phyloP scores from a whole-genome alignment of 2,888 invertebrate species.

The Frankliniella fusca region DNA sequence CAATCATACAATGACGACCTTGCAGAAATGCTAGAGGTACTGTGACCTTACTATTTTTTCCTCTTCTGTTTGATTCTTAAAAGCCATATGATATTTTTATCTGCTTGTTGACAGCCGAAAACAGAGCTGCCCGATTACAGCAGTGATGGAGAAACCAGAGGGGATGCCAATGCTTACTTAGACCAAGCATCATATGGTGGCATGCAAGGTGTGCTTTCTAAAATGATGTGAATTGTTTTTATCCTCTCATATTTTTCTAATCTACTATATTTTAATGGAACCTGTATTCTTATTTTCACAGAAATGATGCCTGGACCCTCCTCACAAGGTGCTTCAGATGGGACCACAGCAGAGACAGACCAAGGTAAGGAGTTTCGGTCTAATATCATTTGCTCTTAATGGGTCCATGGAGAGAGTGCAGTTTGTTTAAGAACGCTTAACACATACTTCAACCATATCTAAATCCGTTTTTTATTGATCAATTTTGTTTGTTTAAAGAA shows the following conservation, averaged over 20 bases:
- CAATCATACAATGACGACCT: slow-evolving; percentile 27
- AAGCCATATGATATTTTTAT: not conserved
- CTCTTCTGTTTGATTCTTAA: not conserved
- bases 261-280: not conserved
- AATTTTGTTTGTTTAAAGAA: no score
- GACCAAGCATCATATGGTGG: slow-evolving; percentile 2
- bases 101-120: slow-evolving; percentile 56
- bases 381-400: not conserved
- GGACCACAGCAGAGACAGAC: not conserved
- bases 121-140: slow-evolving; percentile 68
- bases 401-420: slow-evolving; percentile 21
- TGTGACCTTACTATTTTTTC: not conserved
- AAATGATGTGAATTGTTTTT: not conserved
- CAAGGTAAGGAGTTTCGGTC: not conserved
- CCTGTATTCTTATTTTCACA: not conserved
- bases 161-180: slow-evolving; percentile 25
- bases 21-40: slow-evolving; percentile 23
- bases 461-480: no score
- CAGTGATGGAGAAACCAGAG: slow-evolving; percentile 60
- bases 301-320: slow-evolving; percentile 12
- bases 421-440: not conserved
- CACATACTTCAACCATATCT: no score
- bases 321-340: not conserved
- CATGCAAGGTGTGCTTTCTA: not conserved
- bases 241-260: not conserved